Conservation (phyloP, 2,888 invertebrate genomes). For the Ganaspis brasiliensis region DNA sequence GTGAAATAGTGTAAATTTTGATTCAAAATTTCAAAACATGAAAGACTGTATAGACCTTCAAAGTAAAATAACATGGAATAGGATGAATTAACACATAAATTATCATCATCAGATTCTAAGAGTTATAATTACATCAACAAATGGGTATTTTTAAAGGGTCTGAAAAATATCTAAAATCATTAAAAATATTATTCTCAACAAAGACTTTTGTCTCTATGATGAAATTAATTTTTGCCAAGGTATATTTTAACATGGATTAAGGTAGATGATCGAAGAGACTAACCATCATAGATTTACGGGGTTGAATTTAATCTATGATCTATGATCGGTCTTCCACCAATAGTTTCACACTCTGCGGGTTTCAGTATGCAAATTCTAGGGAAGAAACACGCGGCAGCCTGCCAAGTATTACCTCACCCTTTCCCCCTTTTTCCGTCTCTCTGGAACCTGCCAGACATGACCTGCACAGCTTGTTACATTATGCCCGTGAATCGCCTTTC, state of each 20-base stretch:
- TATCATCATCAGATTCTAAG: no score
- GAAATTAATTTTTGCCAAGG: constrained; percentile 1
- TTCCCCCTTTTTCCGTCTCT: constrained; percentile 27
- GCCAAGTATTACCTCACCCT: constrained; percentile 56
- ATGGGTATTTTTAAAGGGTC: no score
- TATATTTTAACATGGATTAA: background rate
- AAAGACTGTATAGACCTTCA: no score
- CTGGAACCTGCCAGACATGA: constrained; percentile 55
- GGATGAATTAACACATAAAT: no score
- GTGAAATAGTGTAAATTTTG: no score
- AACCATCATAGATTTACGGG: constrained; percentile 46
- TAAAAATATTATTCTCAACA: no score
- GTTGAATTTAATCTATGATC: constrained; percentile 51
- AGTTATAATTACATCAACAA: no score
- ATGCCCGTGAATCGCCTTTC: constrained; percentile 20
- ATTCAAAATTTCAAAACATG: no score
- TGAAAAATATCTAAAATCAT: no score
- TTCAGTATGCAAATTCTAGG: constrained; percentile 75
- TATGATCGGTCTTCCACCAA: constrained; percentile 71
- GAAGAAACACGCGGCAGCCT: constrained; percentile 67
- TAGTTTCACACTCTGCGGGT: constrained; percentile 77
- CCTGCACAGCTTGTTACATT: constrained; percentile 44
- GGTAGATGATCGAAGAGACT: constrained; percentile 11
- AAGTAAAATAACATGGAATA: no score
- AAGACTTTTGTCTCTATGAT: background rate